phyloP scores from a whole-genome alignment of 2,797 vertebrate genomes.

The Urophycis tenuis region DNA sequence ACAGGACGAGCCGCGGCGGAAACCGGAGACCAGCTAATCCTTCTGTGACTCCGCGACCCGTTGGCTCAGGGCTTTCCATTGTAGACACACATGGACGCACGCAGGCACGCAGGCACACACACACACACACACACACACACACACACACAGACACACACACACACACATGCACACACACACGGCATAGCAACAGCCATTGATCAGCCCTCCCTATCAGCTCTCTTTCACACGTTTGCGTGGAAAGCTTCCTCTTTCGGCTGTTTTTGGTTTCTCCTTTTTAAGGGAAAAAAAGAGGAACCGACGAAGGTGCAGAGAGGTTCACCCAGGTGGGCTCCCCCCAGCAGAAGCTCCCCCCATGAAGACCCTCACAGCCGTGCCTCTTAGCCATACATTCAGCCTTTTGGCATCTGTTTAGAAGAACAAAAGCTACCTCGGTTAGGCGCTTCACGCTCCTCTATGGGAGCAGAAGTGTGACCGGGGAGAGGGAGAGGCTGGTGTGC shows the following conservation, averaged over 20 bases:
- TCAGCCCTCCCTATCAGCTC: background rate
- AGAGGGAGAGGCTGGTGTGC: constrained; percentile 68
- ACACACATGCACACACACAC: too few relatives aligned
- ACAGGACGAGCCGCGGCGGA: constrained; percentile 70
- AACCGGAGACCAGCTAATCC: constrained; percentile 79
- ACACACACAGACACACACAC: background rate
- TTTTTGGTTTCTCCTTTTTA: too few relatives aligned
- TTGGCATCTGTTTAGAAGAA: constrained; percentile 23
- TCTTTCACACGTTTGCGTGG: background rate
- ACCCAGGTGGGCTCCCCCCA: too few relatives aligned
- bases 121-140: constrained; percentile 1
- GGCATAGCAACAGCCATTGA: background rate
- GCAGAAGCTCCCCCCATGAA: too few relatives aligned
- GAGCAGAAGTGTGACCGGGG: constrained; percentile 44
- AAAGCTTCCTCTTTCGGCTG: too few relatives aligned
- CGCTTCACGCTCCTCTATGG: constrained; percentile 17
- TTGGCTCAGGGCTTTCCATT: constrained; percentile 75
- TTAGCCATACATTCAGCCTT: constrained; percentile 2
- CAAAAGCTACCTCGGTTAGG: constrained; percentile 8
- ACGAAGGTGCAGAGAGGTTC: background rate
- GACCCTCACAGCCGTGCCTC: background rate
- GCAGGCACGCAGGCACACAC: constrained; percentile 21
- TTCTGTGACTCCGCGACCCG: constrained; percentile 65
- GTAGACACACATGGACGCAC: constrained; percentile 47
- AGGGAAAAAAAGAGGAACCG: background rate